Evolutionary conservation across 2,797 vertebrate species (phyloP).

Genomic region (Australoheros facetus): DNA sequence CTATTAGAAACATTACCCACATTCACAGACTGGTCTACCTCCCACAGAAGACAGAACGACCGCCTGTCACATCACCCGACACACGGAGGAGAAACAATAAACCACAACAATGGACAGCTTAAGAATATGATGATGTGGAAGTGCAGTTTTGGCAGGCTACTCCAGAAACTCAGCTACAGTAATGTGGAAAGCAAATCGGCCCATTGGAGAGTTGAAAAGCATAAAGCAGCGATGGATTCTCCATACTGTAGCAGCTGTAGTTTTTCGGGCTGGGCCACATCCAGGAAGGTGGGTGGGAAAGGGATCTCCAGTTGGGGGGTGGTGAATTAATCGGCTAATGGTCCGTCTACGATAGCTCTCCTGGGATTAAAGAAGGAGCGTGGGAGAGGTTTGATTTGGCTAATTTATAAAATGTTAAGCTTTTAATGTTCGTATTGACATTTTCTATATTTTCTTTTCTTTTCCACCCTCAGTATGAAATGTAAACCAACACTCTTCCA

Average conservation of each 20-base stretch:
- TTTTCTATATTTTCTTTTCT: slow-evolving; percentile 17
- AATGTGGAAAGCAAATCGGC: slow-evolving; percentile 55
- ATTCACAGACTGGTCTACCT: slow-evolving; percentile 50
- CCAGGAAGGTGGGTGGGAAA: slow-evolving; percentile 77
- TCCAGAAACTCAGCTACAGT: slow-evolving; percentile 47
- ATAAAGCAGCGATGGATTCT: slow-evolving; percentile 77
- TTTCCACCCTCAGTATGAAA: slow-evolving; percentile 23
- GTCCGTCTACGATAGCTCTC: slow-evolving; percentile 35
- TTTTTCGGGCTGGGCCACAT: slow-evolving; percentile 62
- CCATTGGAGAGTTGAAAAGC: slow-evolving; percentile 58
- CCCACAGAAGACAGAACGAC: slow-evolving; percentile 46
- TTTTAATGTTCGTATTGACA: slow-evolving; percentile 4
- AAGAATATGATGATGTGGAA: slow-evolving; percentile 38
- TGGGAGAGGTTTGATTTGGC: slow-evolving; percentile 52
- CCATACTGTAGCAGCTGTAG: slow-evolving; percentile 76
- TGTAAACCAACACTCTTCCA: neutral
- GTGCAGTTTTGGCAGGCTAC: slow-evolving; percentile 56
- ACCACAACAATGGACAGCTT: slow-evolving; percentile 47
- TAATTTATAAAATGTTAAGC: slow-evolving; percentile 18
- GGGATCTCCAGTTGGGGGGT: slow-evolving; percentile 55
- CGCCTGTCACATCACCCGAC: slow-evolving; percentile 53
- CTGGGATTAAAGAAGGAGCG: slow-evolving; percentile 40
- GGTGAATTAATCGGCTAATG: slow-evolving; percentile 46
- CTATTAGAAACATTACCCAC: slow-evolving; percentile 55
- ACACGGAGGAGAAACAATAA: slow-evolving; percentile 19